Evolutionary conservation across 2,888 invertebrate species (phyloP).

Genomic region (Apomyelois bistriatella): DNA sequence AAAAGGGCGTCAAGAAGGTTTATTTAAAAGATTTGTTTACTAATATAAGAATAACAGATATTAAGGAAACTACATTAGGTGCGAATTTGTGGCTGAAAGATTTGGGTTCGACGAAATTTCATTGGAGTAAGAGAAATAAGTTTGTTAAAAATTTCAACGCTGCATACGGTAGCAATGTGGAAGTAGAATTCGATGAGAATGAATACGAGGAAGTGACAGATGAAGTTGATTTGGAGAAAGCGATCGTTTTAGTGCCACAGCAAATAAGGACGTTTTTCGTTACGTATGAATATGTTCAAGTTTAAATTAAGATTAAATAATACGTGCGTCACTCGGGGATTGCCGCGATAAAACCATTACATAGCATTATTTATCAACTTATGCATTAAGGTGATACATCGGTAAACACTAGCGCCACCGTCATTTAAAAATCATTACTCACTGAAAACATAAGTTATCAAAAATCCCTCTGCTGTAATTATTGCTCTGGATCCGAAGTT

Average conservation of each 20-base stretch:
- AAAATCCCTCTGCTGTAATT: no score
- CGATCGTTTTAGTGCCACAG: slow-evolving; percentile 82
- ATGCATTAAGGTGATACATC: no score
- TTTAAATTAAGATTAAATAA: neutral
- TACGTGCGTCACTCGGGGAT: no score
- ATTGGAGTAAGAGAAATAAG: slow-evolving; percentile 64
- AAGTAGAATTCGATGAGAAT: slow-evolving; percentile 27
- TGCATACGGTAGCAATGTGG: slow-evolving; percentile 31
- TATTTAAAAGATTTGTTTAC: slow-evolving; percentile 80
- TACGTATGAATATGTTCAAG: slow-evolving; percentile 23
- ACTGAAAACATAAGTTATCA: no score
- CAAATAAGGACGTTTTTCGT: slow-evolving; percentile 86
- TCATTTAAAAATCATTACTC: no score
- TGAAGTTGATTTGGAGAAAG: slow-evolving; percentile 34
- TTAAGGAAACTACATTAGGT: slow-evolving; percentile 83
- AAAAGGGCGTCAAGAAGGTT: slow-evolving; percentile 76
- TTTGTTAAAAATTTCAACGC: slow-evolving; percentile 49
- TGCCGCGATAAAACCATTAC: no score
- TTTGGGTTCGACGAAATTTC: slow-evolving; percentile 55
- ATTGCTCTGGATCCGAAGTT: no score
- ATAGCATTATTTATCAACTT: no score
- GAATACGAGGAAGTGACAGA: slow-evolving; percentile 17
- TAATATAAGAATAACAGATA: slow-evolving; percentile 67
- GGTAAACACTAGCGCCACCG: no score
- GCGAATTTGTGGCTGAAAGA: slow-evolving; percentile 83